Evolutionary conservation across 2,797 vertebrate species (phyloP).

Genomic region (Salmo trutta): DNA sequence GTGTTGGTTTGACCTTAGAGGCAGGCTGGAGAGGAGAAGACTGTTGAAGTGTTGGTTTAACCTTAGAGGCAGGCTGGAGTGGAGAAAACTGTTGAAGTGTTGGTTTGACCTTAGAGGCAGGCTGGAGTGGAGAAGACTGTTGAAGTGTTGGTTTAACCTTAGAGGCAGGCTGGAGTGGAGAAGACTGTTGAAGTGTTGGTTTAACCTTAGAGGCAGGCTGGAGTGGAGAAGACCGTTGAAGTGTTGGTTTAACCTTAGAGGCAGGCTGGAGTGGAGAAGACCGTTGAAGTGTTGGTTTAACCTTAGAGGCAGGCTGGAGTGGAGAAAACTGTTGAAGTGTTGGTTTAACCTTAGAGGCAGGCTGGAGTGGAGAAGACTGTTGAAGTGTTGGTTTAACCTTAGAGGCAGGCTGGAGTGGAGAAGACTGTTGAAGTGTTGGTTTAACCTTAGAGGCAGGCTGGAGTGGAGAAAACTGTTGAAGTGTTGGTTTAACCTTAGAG

Average conservation of each 20-base stretch:
- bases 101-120: conserved; percentile 86
- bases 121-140: background rate
- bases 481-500: conserved; percentile 83
- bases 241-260: conserved; percentile 80
- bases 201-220: conserved; percentile 48
- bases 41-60: background rate
- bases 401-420: conserved; percentile 80
- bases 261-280: conserved; percentile 61
- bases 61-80: too few relatives aligned
- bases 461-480: too few relatives aligned
- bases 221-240: too few relatives aligned
- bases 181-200: background rate
- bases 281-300: background rate
- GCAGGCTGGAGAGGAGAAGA: conserved; percentile 60
- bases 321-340: background rate
- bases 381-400: conserved; percentile 67
- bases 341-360: background rate
- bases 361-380: background rate
- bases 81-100: background rate
- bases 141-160: background rate
- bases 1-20: conserved; percentile 80
- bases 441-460: background rate
- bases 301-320: conserved; percentile 85
- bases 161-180: too few relatives aligned
- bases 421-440: background rate